Evolutionary conservation across 2,113 vertebrate genomes (phyloP).

Genomic region (Oncorhynchus keta): DNA sequence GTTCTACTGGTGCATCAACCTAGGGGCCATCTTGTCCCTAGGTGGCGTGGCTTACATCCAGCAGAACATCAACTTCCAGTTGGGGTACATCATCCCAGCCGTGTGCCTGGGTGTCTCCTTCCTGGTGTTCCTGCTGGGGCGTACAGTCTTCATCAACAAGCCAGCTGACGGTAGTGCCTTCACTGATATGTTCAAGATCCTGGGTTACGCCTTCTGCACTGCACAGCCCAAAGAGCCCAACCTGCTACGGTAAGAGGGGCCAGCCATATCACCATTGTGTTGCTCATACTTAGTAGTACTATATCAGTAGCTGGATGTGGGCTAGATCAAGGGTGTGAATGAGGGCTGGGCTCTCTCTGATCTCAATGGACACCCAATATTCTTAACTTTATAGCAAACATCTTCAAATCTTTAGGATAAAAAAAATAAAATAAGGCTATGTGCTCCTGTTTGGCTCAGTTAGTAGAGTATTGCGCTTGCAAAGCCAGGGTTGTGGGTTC

Average conservation of each 20-base stretch:
- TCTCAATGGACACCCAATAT: background rate
- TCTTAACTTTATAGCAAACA: background rate
- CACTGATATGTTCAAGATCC: conserved; percentile 86
- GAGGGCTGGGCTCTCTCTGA: background rate
- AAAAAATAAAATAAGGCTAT: background rate
- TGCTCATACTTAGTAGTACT: background rate
- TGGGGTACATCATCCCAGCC: conserved; percentile 84
- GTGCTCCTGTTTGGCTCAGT: conserved; percentile 22
- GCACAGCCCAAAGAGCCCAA: conserved; percentile 56
- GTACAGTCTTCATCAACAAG: conserved; percentile 88
- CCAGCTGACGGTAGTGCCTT: conserved; percentile 94
- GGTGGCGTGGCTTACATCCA: conserved; percentile 92
- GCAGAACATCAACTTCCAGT: conserved; percentile 85
- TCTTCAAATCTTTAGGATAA: background rate
- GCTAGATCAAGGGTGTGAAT: background rate
- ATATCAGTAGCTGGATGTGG: background rate
- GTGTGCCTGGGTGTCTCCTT: conserved; percentile 89
- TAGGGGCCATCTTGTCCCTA: conserved; percentile 91
- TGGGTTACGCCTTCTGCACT: conserved; percentile 81
- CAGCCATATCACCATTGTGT: background rate
- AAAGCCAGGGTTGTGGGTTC: too few relatives aligned
- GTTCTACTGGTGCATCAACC: conserved; percentile 99
- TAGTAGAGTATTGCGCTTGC: too few relatives aligned
- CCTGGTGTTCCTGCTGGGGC: conserved; percentile 85
- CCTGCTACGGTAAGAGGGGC: conserved; percentile 43